Evolutionary conservation across 2,113 vertebrate species (phyloP).

Genomic region (Ictalurus punctatus): DNA sequence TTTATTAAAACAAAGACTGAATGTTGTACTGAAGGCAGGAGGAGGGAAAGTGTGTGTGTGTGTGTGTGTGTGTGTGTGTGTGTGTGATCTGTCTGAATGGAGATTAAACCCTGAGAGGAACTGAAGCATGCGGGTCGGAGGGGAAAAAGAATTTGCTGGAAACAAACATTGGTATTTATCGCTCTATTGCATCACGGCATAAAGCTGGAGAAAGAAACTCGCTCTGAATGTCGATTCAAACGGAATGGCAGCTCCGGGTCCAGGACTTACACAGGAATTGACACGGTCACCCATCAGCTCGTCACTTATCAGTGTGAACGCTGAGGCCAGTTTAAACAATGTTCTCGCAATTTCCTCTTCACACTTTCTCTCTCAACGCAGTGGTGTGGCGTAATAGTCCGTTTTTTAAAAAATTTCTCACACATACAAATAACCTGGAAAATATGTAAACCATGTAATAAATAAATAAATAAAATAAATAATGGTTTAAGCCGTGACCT

Average conservation of each 20-base stretch:
- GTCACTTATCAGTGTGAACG: not conserved
- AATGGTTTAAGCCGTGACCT: not conserved
- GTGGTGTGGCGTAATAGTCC: not conserved
- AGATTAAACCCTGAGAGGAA: slow-evolving; percentile 6
- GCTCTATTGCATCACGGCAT: not conserved
- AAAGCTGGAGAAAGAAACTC: not conserved
- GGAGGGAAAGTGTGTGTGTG: not conserved
- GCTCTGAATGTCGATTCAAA: not conserved
- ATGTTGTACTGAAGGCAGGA: not conserved
- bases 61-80: slow-evolving; percentile 9
- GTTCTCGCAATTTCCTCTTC: not conserved
- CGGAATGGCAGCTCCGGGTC: not conserved
- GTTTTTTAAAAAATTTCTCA: not conserved
- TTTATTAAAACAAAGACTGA: not conserved
- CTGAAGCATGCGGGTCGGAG: not conserved
- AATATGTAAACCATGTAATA: not conserved
- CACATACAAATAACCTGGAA: not conserved
- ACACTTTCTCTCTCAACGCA: not conserved
- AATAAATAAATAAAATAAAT: not conserved
- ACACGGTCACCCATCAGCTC: not conserved
- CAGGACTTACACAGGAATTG: not conserved
- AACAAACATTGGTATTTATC: not conserved
- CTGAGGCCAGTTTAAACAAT: not conserved
- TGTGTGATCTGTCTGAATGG: not conserved
- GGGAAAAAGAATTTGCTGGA: not conserved